Conservation (phyloP, 2,797 vertebrate genomes). For the Lithobates pipiens region DNA sequence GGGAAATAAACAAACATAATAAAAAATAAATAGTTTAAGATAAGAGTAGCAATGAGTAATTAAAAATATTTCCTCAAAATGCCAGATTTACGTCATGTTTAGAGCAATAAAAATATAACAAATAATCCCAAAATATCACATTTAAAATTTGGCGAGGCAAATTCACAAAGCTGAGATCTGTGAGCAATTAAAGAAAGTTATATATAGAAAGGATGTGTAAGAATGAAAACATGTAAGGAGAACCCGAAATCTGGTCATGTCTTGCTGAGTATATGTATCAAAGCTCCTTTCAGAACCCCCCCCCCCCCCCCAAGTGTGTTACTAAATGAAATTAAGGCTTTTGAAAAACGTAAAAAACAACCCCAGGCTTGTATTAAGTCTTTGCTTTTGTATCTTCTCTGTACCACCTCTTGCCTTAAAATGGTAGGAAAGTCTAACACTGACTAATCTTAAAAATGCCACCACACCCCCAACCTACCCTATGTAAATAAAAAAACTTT, state of each 20-base stretch:
- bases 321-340: too few species aligned
- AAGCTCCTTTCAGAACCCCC: too few species aligned
- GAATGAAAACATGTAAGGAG: conserved; percentile 4
- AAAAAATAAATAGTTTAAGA: conserved; percentile 34
- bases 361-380: too few species aligned
- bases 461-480: too few species aligned
- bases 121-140: conserved; percentile 30
- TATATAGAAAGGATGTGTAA: conserved; percentile 18
- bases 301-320: too few species aligned
- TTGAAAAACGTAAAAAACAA: too few species aligned
- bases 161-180: conserved; percentile 42
- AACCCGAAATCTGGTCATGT: background rate
- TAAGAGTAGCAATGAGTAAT: conserved; percentile 18
- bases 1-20: conserved; percentile 28
- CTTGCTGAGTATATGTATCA: background rate
- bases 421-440: too few species aligned
- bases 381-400: too few species aligned
- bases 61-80: conserved; percentile 18
- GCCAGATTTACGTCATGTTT: conserved; percentile 35
- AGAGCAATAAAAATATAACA: conserved; percentile 17
- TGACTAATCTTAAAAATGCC: too few species aligned
- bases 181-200: conserved; percentile 35
- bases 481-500: too few species aligned
- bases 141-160: background rate
- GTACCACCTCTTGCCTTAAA: too few species aligned